A percentile compares a stretch with the other conserved stretches of the same genome.
Evolutionary conservation across 2,888 invertebrate genomes (phyloP).

Genomic region (Physocephala rufipes): DNA sequence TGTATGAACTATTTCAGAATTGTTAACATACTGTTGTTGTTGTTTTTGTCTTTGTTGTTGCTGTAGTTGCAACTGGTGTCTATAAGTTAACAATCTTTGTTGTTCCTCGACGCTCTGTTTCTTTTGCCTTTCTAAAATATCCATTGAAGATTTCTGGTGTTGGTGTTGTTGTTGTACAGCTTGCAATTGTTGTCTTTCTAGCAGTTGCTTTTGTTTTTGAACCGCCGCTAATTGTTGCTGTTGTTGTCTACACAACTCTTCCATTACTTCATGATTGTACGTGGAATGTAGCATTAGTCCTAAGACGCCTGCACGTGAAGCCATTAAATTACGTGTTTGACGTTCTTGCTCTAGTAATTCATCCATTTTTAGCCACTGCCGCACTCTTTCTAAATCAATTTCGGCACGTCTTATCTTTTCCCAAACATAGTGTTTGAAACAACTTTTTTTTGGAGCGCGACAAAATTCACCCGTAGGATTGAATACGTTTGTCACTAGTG

Average conservation of each 20-base stretch:
- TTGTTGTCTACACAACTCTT: constrained; percentile 69
- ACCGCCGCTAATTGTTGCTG: constrained; percentile 56
- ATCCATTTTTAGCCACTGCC: constrained; percentile 93
- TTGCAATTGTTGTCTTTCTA: constrained; percentile 40
- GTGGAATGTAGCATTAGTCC: constrained; percentile 97
- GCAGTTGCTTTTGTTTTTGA: constrained; percentile 45
- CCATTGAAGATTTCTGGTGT: neutral
- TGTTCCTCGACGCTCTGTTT: constrained; percentile 49
- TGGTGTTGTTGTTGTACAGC: constrained; percentile 35
- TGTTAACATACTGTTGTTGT: neutral
- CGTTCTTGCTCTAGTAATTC: constrained; percentile 94
- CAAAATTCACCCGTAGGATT: constrained; percentile 88
- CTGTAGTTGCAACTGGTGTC: constrained; percentile 29
- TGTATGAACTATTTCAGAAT: too few species aligned
- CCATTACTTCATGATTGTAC: constrained; percentile 92
- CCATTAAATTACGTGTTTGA: constrained; percentile 77
- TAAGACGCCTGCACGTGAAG: constrained; percentile 87
- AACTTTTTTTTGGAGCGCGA: constrained; percentile 85
- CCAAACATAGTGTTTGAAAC: constrained; percentile 93
- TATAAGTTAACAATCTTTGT: constrained; percentile 45
- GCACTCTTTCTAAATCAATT: constrained; percentile 92
- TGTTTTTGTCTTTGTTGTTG: constrained; percentile 35
- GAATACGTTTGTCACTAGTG: constrained; percentile 85
- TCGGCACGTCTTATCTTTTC: constrained; percentile 93
- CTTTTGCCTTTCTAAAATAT: neutral